Base-by-base conservation (phyloP, 2,888 invertebrate species). In the Dorcus parallelipipedus region DNA sequence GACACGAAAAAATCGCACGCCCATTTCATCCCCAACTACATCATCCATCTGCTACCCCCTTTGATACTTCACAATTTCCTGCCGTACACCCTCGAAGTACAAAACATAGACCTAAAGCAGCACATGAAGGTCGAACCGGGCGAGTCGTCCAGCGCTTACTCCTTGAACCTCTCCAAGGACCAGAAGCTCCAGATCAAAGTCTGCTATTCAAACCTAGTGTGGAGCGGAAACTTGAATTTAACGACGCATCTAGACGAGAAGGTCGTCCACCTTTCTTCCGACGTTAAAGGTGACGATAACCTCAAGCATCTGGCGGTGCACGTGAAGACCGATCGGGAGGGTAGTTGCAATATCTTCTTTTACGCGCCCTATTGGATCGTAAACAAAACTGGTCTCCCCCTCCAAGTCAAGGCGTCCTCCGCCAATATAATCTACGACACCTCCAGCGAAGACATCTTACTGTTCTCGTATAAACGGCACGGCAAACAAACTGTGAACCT, bases 361-460 rank as follows among this genome's bases (percentile, higher is more conserved):
- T 89, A 90, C 74, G 87, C 91, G 1, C 91, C 91, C 10, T 93
- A 90, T 76, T 95, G 95, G 94, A 83, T 95, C 70, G 87, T 95
- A 64, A 95, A 95, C 79, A 92, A 92, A 78, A 90, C 93, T 3
- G 91, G 91, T 9, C 78, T 95, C 61, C 92, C 94, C 3, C 76
- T 95, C 64, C 88, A 89, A 74, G 82, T 93, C 64, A 88, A 90
- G 82, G 86, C 86, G 9, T 84, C 84, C 1, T 81, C 83, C 53
- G 83, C 85, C 0, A 87, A 86, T 68, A 78, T 80, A 1, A 80
- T 85, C 26, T 82, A 84, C 72, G 84, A 84, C 64, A 77, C 82
- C 75, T 63, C 64, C 8, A 73, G 84, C 70, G 83, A 84, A 57
- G 88, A 89, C 71, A 86, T 91, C 9, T 79, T 91, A 56, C 82